phyloP scores from a whole-genome alignment of 2,797 vertebrate species.

The Dryobates pubescens region DNA sequence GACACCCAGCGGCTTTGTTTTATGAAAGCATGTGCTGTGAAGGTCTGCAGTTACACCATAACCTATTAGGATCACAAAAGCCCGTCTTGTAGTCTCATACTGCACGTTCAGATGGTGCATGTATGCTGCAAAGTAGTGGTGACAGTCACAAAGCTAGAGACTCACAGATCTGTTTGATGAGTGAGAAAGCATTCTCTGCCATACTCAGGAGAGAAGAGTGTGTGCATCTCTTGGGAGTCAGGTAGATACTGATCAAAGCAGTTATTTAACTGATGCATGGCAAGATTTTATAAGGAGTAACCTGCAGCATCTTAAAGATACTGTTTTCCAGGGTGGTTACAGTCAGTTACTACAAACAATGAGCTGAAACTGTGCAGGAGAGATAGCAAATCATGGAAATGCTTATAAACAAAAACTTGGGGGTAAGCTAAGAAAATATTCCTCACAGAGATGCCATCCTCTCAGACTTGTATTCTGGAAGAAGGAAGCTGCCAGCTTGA shows the following conservation, averaged over 20 bases:
- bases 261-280: not conserved
- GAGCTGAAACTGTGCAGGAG: not conserved
- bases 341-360: not conserved
- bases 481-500: not conserved
- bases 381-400: not conserved
- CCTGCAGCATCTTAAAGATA: not conserved
- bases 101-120: not conserved
- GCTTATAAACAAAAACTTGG: not conserved
- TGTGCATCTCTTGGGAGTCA: not conserved
- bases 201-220: not conserved
- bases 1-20: not conserved
- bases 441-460: not conserved
- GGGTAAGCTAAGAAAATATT: not conserved
- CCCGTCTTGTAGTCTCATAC: too few species aligned
- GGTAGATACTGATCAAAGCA: not conserved
- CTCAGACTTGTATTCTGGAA: not conserved
- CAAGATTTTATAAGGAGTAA: not conserved
- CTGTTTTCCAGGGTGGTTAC: not conserved
- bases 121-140: not conserved
- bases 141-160: not conserved
- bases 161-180: not conserved
- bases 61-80: not conserved
- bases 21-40: not conserved
- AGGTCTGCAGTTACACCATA: not conserved
- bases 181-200: rapidly evolving